Evolutionary conservation across 2,113 vertebrate species (phyloP).

Genomic region (Stegastes partitus): DNA sequence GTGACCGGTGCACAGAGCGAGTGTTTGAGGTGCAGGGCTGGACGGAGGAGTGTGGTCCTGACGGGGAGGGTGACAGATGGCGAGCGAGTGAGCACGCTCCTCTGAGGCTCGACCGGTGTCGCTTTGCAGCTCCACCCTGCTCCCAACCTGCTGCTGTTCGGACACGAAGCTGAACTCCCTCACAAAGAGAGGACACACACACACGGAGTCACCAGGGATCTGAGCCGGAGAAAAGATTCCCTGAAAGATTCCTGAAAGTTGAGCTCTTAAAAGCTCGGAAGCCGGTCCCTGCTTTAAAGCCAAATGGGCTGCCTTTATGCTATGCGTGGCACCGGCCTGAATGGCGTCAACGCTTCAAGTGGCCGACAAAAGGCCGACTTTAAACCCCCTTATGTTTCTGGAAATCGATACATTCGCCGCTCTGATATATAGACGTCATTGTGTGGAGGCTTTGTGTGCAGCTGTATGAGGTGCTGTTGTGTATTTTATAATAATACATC

Average conservation of each 20-base stretch:
- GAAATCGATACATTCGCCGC: slow-evolving; percentile 57
- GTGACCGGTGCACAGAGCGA: slow-evolving; percentile 53
- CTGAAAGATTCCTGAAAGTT: slow-evolving; percentile 84
- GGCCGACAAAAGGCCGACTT: slow-evolving; percentile 68
- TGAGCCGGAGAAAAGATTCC: slow-evolving; percentile 82
- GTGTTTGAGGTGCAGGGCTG: slow-evolving; percentile 34
- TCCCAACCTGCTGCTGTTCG: slow-evolving; percentile 75
- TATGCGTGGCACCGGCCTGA: slow-evolving; percentile 66
- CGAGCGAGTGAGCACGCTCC: slow-evolving; percentile 74
- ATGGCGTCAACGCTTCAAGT: slow-evolving; percentile 76
- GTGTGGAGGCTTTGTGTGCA: slow-evolving; percentile 38
- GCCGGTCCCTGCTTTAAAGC: slow-evolving; percentile 75
- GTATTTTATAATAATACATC: slow-evolving; percentile 26
- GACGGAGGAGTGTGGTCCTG: slow-evolving; percentile 26
- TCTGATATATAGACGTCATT: slow-evolving; percentile 39
- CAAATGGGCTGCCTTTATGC: slow-evolving; percentile 77
- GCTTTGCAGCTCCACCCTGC: slow-evolving; percentile 82
- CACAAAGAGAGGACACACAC: slow-evolving; percentile 69
- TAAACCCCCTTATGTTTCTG: slow-evolving; percentile 59
- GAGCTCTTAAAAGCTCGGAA: slow-evolving; percentile 86
- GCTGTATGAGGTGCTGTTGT: slow-evolving; percentile 13
- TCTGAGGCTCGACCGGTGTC: slow-evolving; percentile 78
- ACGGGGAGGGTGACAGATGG: slow-evolving; percentile 79
- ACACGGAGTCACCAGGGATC: slow-evolving; percentile 69
- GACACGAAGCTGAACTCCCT: slow-evolving; percentile 71